Conservation (phyloP, 2,797 vertebrate genomes). For the Sebastes matsubarae region DNA sequence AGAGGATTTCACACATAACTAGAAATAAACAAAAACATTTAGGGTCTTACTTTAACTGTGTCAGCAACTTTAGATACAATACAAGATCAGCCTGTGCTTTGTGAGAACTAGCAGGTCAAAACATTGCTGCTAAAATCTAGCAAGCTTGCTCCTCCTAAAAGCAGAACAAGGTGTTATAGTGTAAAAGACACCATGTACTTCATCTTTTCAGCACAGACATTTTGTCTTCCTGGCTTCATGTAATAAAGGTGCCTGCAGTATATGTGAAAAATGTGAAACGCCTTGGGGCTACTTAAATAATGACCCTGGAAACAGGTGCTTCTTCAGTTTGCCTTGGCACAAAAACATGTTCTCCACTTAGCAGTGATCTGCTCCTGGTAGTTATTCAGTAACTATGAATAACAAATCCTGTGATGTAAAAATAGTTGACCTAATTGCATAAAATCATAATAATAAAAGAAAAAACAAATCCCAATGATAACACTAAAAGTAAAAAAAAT, state of each 20-base stretch:
- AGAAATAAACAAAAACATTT: neutral
- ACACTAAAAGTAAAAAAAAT: neutral
- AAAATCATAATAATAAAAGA: neutral
- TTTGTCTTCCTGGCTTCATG: neutral
- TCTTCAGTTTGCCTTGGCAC: neutral
- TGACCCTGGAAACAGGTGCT: neutral
- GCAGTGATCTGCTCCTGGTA: neutral
- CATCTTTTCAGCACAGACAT: neutral
- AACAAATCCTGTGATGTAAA: neutral
- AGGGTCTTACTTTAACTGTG: neutral
- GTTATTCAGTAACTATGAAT: neutral
- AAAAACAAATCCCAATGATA: neutral
- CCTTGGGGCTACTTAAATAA: neutral
- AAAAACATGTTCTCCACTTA: neutral
- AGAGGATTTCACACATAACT: neutral
- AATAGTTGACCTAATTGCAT: neutral
- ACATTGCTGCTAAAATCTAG: neutral
- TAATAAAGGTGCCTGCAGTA: neutral
- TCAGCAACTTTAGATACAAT: too few relatives aligned
- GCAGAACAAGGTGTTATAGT: neutral
- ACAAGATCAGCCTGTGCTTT: too few relatives aligned
- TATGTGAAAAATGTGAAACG: neutral
- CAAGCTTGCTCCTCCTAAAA: neutral
- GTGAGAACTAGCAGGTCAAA: neutral
- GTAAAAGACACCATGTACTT: neutral